Conservation (phyloP, 2,888 invertebrate genomes). For the Netelia virgata region DNA sequence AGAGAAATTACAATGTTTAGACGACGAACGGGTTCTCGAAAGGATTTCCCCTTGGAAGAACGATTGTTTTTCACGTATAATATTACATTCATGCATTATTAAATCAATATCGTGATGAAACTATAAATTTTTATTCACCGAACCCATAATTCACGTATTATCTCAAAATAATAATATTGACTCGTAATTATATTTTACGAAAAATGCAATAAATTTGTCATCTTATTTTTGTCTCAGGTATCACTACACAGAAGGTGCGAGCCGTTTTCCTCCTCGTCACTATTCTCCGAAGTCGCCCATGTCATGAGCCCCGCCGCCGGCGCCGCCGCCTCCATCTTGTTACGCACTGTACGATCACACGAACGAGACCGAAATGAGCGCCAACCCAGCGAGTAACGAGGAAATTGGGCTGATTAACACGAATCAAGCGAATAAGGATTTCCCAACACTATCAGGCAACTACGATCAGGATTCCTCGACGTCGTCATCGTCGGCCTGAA, state of each 20-base stretch:
- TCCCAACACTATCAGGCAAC: slow-evolving; percentile 46
- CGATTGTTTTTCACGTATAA: not conserved
- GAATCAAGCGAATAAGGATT: slow-evolving; percentile 33
- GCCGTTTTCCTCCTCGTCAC: slow-evolving; percentile 67
- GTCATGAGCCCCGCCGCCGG: slow-evolving; percentile 66
- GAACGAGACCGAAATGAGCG: slow-evolving; percentile 26
- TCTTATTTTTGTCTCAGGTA: slow-evolving; percentile 76
- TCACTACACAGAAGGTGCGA: slow-evolving; percentile 72
- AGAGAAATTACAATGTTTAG: slow-evolving; percentile 1
- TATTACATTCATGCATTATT: slow-evolving; percentile 37
- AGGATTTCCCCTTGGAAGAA: slow-evolving; percentile 25
- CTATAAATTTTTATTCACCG: not conserved
- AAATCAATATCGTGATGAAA: slow-evolving; percentile 27
- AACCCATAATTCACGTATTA: not conserved
- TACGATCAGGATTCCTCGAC: slow-evolving; percentile 57
- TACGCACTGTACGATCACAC: slow-evolving; percentile 27
- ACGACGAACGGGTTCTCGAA: slow-evolving; percentile 24
- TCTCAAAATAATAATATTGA: not conserved
- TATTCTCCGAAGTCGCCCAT: slow-evolving; percentile 70
- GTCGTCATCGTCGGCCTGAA: slow-evolving; percentile 26
- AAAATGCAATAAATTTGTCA: slow-evolving; percentile 10
- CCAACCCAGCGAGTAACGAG: slow-evolving; percentile 30
- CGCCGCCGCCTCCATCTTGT: not conserved
- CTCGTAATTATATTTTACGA: not conserved
- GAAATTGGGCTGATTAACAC: slow-evolving; percentile 25